A percentile compares a stretch with the other conserved stretches of the same genome.
These are phyloP conservation scores for Pteromalus puparum DNA, from an alignment of 1,140 invertebrate genomes.

Conservation along the genomic window DNA sequence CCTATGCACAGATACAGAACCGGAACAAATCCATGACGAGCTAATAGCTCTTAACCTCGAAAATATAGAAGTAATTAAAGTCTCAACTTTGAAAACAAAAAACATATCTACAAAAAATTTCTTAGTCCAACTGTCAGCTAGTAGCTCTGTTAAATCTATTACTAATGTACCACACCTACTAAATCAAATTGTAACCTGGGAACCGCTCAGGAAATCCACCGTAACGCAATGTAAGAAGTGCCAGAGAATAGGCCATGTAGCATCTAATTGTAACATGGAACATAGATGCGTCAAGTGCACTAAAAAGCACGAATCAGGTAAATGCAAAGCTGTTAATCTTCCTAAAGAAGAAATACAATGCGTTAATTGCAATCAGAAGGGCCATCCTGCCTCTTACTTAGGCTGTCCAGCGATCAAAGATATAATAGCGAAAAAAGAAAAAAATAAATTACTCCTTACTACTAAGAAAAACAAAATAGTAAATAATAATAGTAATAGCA, in stretches of 20 bases:
- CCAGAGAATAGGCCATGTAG: conserved; percentile 51
- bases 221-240: conserved; percentile 53
- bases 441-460: too few relatives aligned
- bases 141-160: background rate
- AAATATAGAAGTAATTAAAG: background rate
- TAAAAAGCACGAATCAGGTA: conserved; percentile 17
- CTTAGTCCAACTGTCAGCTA: background rate
- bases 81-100: background rate
- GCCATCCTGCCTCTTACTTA: conserved; percentile 51
- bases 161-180: conserved; percentile 28
- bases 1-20: background rate
- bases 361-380: conserved; percentile 46
- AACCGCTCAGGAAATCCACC: conserved; percentile 27
- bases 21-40: background rate
- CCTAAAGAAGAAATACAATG: conserved; percentile 37
- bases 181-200: conserved; percentile 44
- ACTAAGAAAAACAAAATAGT: too few relatives aligned
- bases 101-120: background rate
- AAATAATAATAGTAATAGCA: conserved; percentile 5
- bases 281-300: conserved; percentile 45
- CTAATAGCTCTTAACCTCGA: background rate
- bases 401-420: conserved; percentile 46
- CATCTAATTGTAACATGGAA: conserved; percentile 38
- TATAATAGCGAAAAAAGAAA: too few relatives aligned
- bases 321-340: conserved; percentile 18